These are phyloP conservation scores for Picus viridis DNA, from an alignment of 2,797 vertebrate genomes.

Conservation along the genomic window DNA sequence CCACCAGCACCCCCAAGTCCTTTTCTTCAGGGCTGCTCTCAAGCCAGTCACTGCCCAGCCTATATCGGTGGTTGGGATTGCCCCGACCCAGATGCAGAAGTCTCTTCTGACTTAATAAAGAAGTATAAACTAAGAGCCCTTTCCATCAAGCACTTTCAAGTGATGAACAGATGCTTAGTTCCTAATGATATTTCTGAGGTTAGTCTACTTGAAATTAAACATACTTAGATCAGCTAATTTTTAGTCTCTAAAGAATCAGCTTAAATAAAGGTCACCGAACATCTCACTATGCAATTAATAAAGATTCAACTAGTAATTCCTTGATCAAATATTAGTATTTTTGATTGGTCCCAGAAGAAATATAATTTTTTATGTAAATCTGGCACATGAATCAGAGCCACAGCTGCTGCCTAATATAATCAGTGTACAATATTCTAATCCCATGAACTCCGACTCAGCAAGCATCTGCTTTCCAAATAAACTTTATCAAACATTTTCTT, in stretches of 20 bases:
- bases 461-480: constrained; percentile 66
- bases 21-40: no score
- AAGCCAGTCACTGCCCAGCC: no score
- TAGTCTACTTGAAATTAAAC: constrained; percentile 52
- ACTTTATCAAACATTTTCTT: constrained; percentile 18
- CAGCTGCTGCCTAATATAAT: constrained; percentile 65
- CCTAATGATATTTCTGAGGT: constrained; percentile 35
- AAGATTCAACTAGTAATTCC: constrained; percentile 58
- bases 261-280: constrained; percentile 60
- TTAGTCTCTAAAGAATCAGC: constrained; percentile 29
- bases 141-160: constrained; percentile 28
- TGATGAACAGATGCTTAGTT: constrained; percentile 53
- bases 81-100: not conserved
- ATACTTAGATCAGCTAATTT: constrained; percentile 37
- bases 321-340: constrained; percentile 70
- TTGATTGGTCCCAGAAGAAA: constrained; percentile 68
- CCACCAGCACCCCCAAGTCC: no score
- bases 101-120: constrained; percentile 6
- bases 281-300: constrained; percentile 53
- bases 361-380: constrained; percentile 53
- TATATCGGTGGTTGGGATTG: no score
- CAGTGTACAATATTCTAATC: constrained; percentile 64
- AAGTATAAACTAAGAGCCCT: not conserved
- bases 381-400: constrained; percentile 58
- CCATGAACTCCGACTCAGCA: constrained; percentile 65